Conservation (phyloP, 1,140 invertebrate genomes). For the Drosophila murphyi region DNA sequence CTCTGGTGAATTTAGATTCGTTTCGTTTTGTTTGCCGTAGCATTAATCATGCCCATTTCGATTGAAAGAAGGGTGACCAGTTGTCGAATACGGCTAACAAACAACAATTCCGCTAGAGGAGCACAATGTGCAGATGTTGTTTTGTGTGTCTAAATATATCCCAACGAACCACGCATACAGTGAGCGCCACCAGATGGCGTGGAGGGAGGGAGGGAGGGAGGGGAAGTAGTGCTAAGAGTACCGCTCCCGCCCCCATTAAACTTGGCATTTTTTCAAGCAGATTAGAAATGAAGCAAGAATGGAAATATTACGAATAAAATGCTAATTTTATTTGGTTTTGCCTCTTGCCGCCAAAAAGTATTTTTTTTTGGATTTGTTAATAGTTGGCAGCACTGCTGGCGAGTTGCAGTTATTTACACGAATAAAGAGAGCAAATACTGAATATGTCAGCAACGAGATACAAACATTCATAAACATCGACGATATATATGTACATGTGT, state of each 20-base stretch:
- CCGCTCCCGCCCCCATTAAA: too few relatives aligned
- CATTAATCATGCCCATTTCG: slow-evolving; percentile 5
- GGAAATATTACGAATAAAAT: too few relatives aligned
- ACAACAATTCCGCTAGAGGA: background rate
- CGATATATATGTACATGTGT: background rate
- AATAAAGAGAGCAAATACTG: slow-evolving; percentile 1
- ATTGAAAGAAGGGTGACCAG: slow-evolving; percentile 11
- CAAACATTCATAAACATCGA: background rate
- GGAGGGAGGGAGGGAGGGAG: too few relatives aligned
- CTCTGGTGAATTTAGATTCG: slow-evolving; percentile 12
- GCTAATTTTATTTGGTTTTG: too few relatives aligned
- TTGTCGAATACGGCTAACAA: slow-evolving; percentile 1
- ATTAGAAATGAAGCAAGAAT: too few relatives aligned
- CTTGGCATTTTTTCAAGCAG: too few relatives aligned
- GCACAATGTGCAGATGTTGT: slow-evolving; percentile 13
- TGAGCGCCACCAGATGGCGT: too few relatives aligned
- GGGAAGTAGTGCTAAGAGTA: too few relatives aligned
- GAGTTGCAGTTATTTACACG: slow-evolving; percentile 39
- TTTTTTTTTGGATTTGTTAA: too few relatives aligned
- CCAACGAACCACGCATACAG: background rate
- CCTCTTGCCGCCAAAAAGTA: too few relatives aligned
- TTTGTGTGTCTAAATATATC: slow-evolving; percentile 25
- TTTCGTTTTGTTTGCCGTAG: background rate
- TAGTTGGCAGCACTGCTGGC: background rate
- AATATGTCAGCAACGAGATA: background rate